phyloP scores from a whole-genome alignment of 2,113 vertebrate species.

The Tachysurus vachellii region DNA sequence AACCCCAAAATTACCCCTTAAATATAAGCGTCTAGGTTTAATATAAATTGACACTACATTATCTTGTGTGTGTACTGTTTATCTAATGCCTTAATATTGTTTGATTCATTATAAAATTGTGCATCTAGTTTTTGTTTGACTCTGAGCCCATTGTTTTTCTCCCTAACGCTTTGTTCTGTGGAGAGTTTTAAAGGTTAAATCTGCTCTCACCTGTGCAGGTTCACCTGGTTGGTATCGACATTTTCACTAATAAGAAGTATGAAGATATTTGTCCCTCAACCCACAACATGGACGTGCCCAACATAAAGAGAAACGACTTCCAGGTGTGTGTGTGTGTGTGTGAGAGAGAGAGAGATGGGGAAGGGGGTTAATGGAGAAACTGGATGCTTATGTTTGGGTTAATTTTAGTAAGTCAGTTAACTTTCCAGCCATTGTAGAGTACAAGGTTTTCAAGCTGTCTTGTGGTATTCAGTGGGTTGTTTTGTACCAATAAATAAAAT shows the following conservation, averaged over 20 bases:
- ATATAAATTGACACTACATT: too few species aligned
- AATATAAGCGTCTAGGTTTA: too few species aligned
- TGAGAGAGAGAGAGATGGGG: background rate
- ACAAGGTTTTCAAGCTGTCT: too few species aligned
- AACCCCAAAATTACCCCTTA: too few species aligned
- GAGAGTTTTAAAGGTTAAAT: background rate
- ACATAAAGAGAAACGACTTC: slow-evolving; percentile 94
- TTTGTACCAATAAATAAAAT: background rate
- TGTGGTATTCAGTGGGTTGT: too few species aligned
- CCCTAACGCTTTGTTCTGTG: background rate
- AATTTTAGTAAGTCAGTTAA: background rate
- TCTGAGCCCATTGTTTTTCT: background rate
- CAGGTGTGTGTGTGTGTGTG: slow-evolving; percentile 72
- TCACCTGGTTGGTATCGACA: slow-evolving; percentile 96
- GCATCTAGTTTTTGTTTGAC: background rate
- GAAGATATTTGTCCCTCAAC: slow-evolving; percentile 99
- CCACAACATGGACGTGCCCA: slow-evolving; percentile 98
- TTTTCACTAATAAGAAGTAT: slow-evolving; percentile 97
- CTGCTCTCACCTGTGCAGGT: slow-evolving; percentile 72
- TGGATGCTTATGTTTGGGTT: background rate
- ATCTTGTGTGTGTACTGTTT: background rate
- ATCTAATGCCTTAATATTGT: background rate
- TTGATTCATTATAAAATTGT: background rate
- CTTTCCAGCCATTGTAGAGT: background rate
- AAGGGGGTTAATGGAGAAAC: background rate